Evolutionary conservation across 2,797 vertebrate species (phyloP).

Genomic region (Mastacembelus armatus): DNA sequence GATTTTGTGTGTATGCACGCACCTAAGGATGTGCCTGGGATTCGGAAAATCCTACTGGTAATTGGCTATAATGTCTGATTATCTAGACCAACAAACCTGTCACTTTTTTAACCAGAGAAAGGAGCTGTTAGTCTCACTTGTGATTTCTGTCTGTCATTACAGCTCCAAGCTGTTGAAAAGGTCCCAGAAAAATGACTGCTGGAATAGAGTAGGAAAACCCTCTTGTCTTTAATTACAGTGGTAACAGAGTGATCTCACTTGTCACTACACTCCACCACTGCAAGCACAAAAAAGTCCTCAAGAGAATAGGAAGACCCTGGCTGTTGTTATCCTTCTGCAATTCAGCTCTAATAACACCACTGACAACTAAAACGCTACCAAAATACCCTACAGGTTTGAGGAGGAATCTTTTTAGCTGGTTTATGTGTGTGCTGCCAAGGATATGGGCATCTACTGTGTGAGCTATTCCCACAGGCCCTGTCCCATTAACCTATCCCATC

Average conservation of each 20-base stretch:
- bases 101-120: conserved; percentile 21
- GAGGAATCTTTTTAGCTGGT: conserved; percentile 24
- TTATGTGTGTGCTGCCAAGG: conserved; percentile 44
- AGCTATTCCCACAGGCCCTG: conserved; percentile 62
- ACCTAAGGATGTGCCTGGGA: background rate
- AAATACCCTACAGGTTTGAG: conserved; percentile 43
- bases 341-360: conserved; percentile 43
- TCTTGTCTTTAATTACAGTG: conserved; percentile 45
- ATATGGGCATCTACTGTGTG: conserved; percentile 55
- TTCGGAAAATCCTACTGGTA: background rate
- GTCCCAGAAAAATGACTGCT: background rate
- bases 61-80: conserved; percentile 26
- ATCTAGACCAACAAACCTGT: conserved; percentile 23
- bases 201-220: background rate
- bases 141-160: conserved; percentile 33
- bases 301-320: conserved; percentile 15
- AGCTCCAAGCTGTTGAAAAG: conserved; percentile 23
- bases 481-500: conserved; percentile 74
- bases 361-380: conserved; percentile 40
- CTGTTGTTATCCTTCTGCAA: conserved; percentile 23
- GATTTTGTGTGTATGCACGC: background rate
- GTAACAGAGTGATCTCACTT: conserved; percentile 38
- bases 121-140: conserved; percentile 19
- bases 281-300: conserved; percentile 18
- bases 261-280: conserved; percentile 21